These are phyloP conservation scores for Anabas testudineus DNA, from an alignment of 2,797 vertebrate species.

Conservation along the genomic window DNA sequence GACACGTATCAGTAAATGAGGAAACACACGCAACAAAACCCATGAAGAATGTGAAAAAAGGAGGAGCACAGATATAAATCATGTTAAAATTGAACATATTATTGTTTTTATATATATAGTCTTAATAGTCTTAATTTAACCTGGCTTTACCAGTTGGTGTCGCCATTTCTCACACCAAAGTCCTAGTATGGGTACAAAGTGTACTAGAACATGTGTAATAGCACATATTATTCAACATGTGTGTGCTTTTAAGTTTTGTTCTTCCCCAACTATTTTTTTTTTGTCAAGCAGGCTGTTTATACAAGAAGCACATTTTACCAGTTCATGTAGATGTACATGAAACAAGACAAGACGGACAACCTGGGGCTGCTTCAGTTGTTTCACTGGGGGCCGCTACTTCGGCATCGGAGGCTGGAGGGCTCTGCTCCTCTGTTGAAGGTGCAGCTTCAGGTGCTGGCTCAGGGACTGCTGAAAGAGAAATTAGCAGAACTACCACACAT, in stretches of 20 bases:
- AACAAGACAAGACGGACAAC: conserved; percentile 53
- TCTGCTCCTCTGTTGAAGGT: conserved; percentile 35
- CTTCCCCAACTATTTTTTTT: background rate
- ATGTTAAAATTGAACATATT: background rate
- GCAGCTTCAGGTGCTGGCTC: conserved; percentile 51
- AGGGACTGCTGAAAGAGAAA: conserved; percentile 53
- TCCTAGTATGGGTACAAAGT: conserved; percentile 1
- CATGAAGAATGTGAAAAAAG: background rate
- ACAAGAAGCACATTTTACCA: conserved; percentile 22
- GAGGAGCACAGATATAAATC: conserved; percentile 23
- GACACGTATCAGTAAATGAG: conserved; percentile 6
- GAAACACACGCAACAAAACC: too few relatives aligned
- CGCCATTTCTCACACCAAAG: conserved; percentile 1
- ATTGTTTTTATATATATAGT: too few relatives aligned
- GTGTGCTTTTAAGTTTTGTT: background rate
- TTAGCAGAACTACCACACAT: background rate
- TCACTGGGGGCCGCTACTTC: conserved; percentile 40
- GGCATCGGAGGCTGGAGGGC: conserved; percentile 10
- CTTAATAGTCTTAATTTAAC: conserved; percentile 14
- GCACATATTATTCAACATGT: background rate
- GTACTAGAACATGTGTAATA: background rate
- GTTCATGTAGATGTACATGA: conserved; percentile 10
- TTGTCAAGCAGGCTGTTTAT: conserved; percentile 2
- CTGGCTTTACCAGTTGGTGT: conserved; percentile 32
- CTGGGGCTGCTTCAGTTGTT: conserved; percentile 59